Conservation (phyloP, 1,140 invertebrate species). For the Lordiphosa mommai region DNA sequence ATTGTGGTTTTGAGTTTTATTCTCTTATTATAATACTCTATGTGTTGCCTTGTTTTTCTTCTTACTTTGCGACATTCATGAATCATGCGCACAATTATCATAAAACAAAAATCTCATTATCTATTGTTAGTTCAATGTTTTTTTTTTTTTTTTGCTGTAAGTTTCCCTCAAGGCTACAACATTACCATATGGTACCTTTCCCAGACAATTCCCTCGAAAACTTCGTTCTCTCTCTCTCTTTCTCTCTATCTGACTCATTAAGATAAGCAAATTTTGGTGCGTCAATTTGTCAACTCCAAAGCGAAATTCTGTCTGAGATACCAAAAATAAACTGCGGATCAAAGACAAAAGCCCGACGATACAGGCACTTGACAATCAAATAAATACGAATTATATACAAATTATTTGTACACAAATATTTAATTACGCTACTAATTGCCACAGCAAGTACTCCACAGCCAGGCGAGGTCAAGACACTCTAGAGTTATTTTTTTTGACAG, state of each 20-base stretch:
- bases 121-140: slow-evolving; percentile 4
- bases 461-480: slow-evolving; percentile 63
- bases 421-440: slow-evolving; percentile 75
- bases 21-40: no score
- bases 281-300: slow-evolving; percentile 67
- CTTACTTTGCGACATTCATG: slow-evolving; percentile 23
- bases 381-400: slow-evolving; percentile 33
- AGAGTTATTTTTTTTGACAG: slow-evolving; percentile 13
- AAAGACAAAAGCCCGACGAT: slow-evolving; percentile 23
- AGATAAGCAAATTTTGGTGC: slow-evolving; percentile 69
- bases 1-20: no score
- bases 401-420: slow-evolving; percentile 63
- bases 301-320: slow-evolving; percentile 7
- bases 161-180: slow-evolving; percentile 21
- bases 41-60: no score
- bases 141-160: background rate
- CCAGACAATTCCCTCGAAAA: slow-evolving; percentile 32
- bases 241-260: slow-evolving; percentile 49
- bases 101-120: slow-evolving; percentile 23
- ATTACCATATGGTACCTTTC: slow-evolving; percentile 43
- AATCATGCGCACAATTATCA: slow-evolving; percentile 23
- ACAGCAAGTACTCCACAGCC: slow-evolving; percentile 28
- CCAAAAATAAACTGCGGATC: slow-evolving; percentile 31
- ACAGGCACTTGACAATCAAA: slow-evolving; percentile 45
- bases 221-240: background rate